Conservation (phyloP, 2,797 vertebrate genomes). For the Sarcophilus harrisii region DNA sequence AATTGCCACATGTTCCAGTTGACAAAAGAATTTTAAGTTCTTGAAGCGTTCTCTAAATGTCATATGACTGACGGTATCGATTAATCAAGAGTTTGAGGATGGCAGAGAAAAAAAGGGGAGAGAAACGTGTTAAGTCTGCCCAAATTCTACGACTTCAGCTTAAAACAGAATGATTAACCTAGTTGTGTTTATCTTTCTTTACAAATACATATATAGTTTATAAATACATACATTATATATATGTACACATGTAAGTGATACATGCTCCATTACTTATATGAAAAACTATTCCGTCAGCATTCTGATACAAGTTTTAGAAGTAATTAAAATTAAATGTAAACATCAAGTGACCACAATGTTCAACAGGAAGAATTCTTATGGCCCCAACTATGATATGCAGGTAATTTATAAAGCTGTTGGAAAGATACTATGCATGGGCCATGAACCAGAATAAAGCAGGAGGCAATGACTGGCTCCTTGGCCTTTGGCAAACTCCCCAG, state of each 20-base stretch:
- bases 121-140: conserved; percentile 42
- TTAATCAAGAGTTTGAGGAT: conserved; percentile 48
- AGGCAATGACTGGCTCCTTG: not conserved
- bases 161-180: conserved; percentile 67
- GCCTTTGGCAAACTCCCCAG: not conserved
- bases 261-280: not conserved
- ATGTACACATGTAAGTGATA: not conserved
- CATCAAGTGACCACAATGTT: not conserved
- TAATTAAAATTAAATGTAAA: not conserved
- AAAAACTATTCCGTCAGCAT: not conserved
- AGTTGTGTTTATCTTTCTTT: not conserved
- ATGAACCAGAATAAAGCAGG: not conserved
- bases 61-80: conserved; percentile 45
- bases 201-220: too few relatives aligned
- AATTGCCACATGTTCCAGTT: conserved; percentile 69
- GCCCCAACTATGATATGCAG: too few relatives aligned
- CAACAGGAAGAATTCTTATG: not conserved
- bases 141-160: conserved; percentile 53
- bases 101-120: conserved; percentile 15
- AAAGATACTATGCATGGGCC: not conserved
- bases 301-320: not conserved
- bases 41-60: conserved; percentile 63
- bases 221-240: accelerated
- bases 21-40: conserved; percentile 57
- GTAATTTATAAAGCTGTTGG: not conserved